Evolutionary conservation across 2,113 vertebrate genomes (phyloP).

Genomic region (Plecotus auritus): DNA sequence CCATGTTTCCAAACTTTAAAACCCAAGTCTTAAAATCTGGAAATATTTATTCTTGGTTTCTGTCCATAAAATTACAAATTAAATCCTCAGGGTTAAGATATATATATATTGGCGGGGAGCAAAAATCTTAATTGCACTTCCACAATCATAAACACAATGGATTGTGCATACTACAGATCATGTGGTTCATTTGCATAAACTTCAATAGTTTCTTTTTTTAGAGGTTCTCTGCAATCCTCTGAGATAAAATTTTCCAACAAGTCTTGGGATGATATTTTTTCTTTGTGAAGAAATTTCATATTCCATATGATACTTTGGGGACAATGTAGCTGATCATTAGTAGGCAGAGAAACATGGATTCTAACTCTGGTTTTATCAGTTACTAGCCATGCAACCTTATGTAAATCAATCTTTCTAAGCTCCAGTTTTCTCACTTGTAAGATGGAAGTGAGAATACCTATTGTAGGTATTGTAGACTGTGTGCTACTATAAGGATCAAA

Average conservation of each 20-base stretch:
- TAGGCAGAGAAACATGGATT: not conserved
- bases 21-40: conserved; percentile 27
- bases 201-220: not conserved
- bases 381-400: not conserved
- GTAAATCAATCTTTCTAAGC: not conserved
- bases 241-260: conserved; percentile 38
- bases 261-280: conserved; percentile 4
- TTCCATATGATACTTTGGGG: not conserved
- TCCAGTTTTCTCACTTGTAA: conserved; percentile 32
- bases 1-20: conserved; percentile 19
- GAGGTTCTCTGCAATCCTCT: not conserved
- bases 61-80: conserved; percentile 41
- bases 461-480: not conserved
- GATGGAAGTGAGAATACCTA: not conserved
- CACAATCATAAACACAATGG: not conserved
- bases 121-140: conserved; percentile 34
- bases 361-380: conserved; percentile 3
- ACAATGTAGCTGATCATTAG: not conserved
- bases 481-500: not conserved
- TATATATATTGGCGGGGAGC: too few species aligned
- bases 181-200: conserved; percentile 20
- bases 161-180: not conserved
- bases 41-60: conserved; percentile 34
- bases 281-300: not conserved
- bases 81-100: not conserved